phyloP scores from a whole-genome alignment of 2,797 vertebrate genomes.

The Acanthornis magna region DNA sequence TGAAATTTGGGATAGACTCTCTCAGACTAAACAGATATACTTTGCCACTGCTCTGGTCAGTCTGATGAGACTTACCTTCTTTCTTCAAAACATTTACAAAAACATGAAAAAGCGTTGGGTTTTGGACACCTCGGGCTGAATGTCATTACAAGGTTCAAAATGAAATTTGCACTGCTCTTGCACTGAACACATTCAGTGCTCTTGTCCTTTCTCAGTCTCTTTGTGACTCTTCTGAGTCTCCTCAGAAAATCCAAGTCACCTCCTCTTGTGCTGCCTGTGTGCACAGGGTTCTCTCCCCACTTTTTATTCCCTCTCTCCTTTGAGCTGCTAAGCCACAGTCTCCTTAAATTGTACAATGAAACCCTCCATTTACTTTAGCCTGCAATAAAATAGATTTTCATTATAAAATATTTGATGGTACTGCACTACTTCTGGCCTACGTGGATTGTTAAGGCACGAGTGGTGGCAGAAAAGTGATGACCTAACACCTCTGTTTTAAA shows the following conservation, averaged over 20 bases:
- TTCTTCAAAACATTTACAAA: not conserved
- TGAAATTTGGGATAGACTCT: not conserved
- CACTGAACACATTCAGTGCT: not conserved
- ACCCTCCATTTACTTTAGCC: constrained; percentile 45
- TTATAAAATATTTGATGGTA: constrained; percentile 40
- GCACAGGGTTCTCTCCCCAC: not conserved
- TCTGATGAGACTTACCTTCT: not conserved
- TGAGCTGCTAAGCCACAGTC: not conserved
- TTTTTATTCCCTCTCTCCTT: not conserved
- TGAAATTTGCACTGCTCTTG: not conserved
- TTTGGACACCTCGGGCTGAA: not conserved
- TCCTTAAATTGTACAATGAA: constrained; percentile 22
- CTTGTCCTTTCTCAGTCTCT: not conserved
- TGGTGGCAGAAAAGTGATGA: not conserved
- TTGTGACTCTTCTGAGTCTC: not conserved
- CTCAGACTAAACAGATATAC: not conserved
- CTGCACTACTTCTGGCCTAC: not conserved
- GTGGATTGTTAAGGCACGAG: constrained; percentile 5
- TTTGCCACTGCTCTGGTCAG: not conserved
- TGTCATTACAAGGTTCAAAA: not conserved
- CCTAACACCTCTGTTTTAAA: constrained; percentile 48
- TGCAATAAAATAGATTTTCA: constrained; percentile 52
- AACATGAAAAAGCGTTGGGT: fast-evolving
- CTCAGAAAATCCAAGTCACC: not conserved
- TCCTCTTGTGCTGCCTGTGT: not conserved